Evolutionary conservation across 2,888 invertebrate species (phyloP).

Genomic region (Leuctra nigra): DNA sequence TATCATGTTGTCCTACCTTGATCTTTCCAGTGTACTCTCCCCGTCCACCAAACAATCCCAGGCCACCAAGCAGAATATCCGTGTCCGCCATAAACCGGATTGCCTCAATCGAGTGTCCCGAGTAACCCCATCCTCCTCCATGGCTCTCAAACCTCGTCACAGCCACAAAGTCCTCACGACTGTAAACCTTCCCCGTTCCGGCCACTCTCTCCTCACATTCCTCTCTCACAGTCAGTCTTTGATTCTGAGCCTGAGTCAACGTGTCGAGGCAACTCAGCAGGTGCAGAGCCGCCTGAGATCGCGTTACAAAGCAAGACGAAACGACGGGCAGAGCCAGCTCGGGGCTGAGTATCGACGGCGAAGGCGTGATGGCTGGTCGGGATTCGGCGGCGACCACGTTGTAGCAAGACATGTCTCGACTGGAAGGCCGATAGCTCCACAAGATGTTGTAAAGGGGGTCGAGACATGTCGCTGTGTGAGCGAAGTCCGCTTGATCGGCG

Average conservation of each 20-base stretch:
- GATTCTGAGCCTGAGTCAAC: constrained; percentile 71
- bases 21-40: constrained; percentile 94
- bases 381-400: constrained; percentile 78
- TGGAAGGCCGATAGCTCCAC: constrained; percentile 64
- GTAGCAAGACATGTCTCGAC: constrained; percentile 63
- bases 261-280: constrained; percentile 85
- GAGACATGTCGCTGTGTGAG: constrained; percentile 69
- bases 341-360: constrained; percentile 51
- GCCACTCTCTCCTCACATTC: constrained; percentile 47
- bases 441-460: constrained; percentile 91
- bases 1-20: constrained; percentile 59
- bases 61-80: constrained; percentile 84
- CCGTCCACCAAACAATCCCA: constrained; percentile 92
- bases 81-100: constrained; percentile 91
- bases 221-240: constrained; percentile 47
- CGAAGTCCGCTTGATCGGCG: constrained; percentile 77
- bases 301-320: constrained; percentile 60
- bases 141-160: constrained; percentile 91
- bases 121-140: constrained; percentile 98
- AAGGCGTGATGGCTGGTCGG: constrained; percentile 27
- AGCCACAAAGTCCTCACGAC: constrained; percentile 71
- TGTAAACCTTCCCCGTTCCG: constrained; percentile 52
- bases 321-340: constrained; percentile 75
- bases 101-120: constrained; percentile 93
- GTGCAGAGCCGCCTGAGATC: constrained; percentile 87